These are phyloP conservation scores for Caenorhabditis parvicauda DNA, from an alignment of 2,888 invertebrate genomes.

Conservation along the genomic window DNA sequence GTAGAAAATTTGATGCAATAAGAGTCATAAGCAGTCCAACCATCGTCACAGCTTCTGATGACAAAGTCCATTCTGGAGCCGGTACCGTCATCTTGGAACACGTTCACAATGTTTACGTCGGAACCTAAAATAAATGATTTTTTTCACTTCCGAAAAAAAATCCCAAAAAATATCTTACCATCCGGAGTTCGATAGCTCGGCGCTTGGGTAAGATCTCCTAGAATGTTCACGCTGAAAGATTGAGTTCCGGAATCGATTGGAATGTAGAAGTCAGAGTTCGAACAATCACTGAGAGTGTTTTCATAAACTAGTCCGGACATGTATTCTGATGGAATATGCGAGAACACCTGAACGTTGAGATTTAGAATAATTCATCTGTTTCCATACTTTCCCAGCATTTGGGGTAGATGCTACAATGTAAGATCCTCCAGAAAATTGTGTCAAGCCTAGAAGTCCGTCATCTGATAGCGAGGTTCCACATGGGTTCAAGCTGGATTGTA, in stretches of 20 bases:
- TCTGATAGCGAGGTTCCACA: conserved; percentile 34
- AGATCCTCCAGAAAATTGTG: conserved; percentile 33
- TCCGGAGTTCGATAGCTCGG: conserved; percentile 21
- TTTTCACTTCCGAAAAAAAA: neutral
- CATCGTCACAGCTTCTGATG: conserved; percentile 32
- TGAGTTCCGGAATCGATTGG: conserved; percentile 44
- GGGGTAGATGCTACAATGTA: conserved; percentile 26
- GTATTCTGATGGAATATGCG: conserved; percentile 38
- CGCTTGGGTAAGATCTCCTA: conserved; percentile 24
- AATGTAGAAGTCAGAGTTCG: conserved; percentile 39
- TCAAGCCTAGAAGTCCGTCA: conserved; percentile 24
- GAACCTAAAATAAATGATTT: neutral
- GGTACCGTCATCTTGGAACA: conserved; percentile 34
- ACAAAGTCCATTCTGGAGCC: conserved; percentile 33
- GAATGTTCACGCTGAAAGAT: conserved; percentile 28
- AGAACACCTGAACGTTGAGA: conserved; percentile 10
- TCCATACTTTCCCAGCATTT: conserved; percentile 30
- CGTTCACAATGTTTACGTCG: conserved; percentile 10
- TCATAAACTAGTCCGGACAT: conserved; percentile 31
- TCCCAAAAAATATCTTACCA: too few species aligned
- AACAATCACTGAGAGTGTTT: conserved; percentile 26
- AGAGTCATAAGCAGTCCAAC: conserved; percentile 23
- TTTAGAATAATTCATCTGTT: neutral
- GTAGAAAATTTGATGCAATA: conserved; percentile 31
- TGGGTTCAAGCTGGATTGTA: conserved; percentile 36